A percentile compares a stretch with the other conserved stretches of the same genome.
phyloP scores from a whole-genome alignment of 2,888 invertebrate species.

The Timandra comae region DNA sequence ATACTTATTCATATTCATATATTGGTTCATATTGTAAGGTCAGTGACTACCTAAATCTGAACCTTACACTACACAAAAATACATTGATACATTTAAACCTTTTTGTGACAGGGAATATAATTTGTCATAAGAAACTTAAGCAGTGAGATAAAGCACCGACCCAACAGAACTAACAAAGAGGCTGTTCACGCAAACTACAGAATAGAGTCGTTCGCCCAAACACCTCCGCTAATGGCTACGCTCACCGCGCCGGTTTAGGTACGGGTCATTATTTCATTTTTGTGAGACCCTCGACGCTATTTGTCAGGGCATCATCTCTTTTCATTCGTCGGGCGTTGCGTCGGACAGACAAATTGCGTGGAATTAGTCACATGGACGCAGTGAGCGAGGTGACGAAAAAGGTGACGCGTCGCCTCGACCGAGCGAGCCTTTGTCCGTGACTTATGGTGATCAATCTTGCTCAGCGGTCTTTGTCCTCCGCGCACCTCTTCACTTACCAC shows the following conservation, averaged over 20 bases:
- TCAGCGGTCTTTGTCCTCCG: constrained; percentile 49
- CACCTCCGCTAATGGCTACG: constrained; percentile 71
- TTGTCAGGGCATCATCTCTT: constrained; percentile 74
- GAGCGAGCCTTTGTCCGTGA: constrained; percentile 38
- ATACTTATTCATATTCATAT: no score
- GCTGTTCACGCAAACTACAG: constrained; percentile 70
- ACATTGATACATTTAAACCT: no score
- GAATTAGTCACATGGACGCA: constrained; percentile 72
- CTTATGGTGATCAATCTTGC: constrained; percentile 63
- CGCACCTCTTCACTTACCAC: constrained; percentile 49
- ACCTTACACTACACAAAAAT: no score
- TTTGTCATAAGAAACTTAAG: constrained; percentile 71
- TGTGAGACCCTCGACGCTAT: constrained; percentile 71
- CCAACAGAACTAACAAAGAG: constrained; percentile 70
- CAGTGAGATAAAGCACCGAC: constrained; percentile 68
- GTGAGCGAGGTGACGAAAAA: constrained; percentile 73
- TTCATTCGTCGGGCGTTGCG: constrained; percentile 61
- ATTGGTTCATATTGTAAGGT: no score
- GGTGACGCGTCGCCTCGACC: constrained; percentile 62
- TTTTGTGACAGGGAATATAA: constrained; percentile 52
- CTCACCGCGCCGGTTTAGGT: constrained; percentile 66
- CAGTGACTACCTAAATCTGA: no score
- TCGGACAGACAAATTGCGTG: constrained; percentile 70
- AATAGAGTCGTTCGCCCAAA: constrained; percentile 74
- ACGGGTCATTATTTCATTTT: constrained; percentile 74